These are phyloP conservation scores for Chlorodrepanis virens DNA, from an alignment of 2,113 vertebrate genomes.

Conservation along the genomic window DNA sequence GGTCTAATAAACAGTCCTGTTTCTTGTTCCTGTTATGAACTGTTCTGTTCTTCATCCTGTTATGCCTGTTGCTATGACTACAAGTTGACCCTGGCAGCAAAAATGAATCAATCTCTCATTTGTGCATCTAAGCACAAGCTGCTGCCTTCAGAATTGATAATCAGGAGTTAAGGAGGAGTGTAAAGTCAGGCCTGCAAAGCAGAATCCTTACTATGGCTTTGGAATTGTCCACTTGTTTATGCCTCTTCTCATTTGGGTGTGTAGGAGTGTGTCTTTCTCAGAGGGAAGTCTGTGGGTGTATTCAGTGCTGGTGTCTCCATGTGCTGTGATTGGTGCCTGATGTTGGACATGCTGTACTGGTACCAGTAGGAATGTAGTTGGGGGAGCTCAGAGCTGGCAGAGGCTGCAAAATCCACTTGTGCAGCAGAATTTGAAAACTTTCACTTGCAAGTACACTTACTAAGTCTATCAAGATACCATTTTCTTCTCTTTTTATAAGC, in stretches of 20 bases:
- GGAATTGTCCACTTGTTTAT: background rate
- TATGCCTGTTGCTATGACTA: constrained; percentile 50
- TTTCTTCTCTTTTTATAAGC: background rate
- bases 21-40: constrained; percentile 27
- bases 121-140: constrained; percentile 15
- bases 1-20: background rate
- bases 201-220: background rate
- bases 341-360: background rate
- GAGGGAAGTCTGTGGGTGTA: background rate
- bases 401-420: background rate
- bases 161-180: background rate
- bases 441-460: background rate
- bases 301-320: fast-evolving
- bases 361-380: background rate
- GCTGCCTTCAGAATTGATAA: background rate
- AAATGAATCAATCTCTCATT: constrained; percentile 38
- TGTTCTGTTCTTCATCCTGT: constrained; percentile 46
- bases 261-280: background rate
- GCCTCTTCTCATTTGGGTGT: background rate
- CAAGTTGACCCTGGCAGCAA: constrained; percentile 34
- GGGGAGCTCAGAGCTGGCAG: background rate
- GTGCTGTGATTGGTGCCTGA: background rate
- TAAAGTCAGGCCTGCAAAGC: background rate
- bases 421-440: background rate
- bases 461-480: background rate